Evolutionary conservation across 2,797 vertebrate genomes (phyloP), one percentile per base, ranked within the genome.

Genomic region (Pseudochirops corinnae): DNA sequence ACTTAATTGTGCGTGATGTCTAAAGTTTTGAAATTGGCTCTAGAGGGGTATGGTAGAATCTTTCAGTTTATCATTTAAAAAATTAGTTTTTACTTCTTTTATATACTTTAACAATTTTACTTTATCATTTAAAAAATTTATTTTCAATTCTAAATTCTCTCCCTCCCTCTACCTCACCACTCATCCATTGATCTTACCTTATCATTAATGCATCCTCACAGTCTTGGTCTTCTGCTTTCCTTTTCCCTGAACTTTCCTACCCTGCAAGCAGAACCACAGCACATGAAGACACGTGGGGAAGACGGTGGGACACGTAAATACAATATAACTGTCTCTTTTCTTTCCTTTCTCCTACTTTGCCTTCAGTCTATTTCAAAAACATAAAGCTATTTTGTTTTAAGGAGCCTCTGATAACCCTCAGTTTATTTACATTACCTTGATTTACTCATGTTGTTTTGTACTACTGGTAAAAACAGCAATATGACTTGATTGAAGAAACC

Each of bases 391-490:
- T 92, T 94, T 91, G 10, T 96, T 29, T 87, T 90, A 94, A 95
- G 55, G 87, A 93, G 93, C 56, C 60, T n/a, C 91, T 52, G 16
- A 93, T 93, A 95, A 96, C 33, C 55, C 67, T 96, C 39, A 18
- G 55, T 92, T 96, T 95, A 56, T 57, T 87, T 93, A 94, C 92
- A 97, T 91, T 97, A 95, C 60, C 92, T 97, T 97, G 95, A 94
- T 97, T 95, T 97, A 93, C 82, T 97, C 46, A 93, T 93, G 93
- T 56, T 7, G n/a, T 56, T 96, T 90, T 96, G 60, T 92, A 91
- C 53, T 95, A 82, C 95, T 97, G 94, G 96, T 92, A 96, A 97
- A 93, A 94, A 93, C 94, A 58, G 90, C 56, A 29, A 50, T 50
- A 91, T 96, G 96, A 97, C 94, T 98, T 95, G 93, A 3, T 33